Percentiles rank a stretch among this genome's conserved stretches.
Evolutionary conservation across 2,797 vertebrate species (phyloP).

Genomic region (Oreochromis grahami): DNA sequence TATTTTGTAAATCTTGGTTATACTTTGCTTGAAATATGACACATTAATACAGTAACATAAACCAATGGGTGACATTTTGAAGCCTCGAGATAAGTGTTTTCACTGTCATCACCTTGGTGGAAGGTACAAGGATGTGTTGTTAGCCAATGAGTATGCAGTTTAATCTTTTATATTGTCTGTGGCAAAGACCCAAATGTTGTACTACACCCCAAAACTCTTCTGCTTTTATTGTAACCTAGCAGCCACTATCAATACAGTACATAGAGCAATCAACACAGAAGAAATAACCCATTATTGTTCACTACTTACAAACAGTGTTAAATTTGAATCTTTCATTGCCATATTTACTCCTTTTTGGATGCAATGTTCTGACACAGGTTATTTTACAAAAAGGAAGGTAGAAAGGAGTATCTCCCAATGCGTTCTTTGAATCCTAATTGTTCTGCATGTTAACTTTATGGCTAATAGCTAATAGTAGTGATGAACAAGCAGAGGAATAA

Average conservation of each 20-base stretch:
- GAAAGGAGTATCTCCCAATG: not conserved
- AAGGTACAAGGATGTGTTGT: not conserved
- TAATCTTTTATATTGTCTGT: not conserved
- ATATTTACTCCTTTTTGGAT: not conserved
- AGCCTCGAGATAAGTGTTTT: not conserved
- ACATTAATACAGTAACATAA: not conserved
- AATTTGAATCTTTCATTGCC: not conserved
- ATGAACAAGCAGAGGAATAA: not conserved
- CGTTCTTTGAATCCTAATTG: not conserved
- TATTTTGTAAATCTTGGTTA: not conserved
- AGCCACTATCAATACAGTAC: not conserved
- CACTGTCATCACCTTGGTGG: not conserved
- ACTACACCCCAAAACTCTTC: not conserved
- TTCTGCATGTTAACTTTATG: not conserved
- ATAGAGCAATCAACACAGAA: not conserved
- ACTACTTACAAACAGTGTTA: not conserved
- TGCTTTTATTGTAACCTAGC: not conserved
- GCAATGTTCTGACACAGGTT: not conserved
- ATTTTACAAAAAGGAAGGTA: not conserved
- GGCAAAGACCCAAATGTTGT: not conserved
- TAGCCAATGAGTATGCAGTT: not conserved
- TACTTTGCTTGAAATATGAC: not conserved
- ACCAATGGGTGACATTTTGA: not conserved
- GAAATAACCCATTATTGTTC: not conserved
- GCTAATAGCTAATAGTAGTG: not conserved